phyloP scores from a whole-genome alignment of 2,113 vertebrate species.

The Paedocypris sp. region DNA sequence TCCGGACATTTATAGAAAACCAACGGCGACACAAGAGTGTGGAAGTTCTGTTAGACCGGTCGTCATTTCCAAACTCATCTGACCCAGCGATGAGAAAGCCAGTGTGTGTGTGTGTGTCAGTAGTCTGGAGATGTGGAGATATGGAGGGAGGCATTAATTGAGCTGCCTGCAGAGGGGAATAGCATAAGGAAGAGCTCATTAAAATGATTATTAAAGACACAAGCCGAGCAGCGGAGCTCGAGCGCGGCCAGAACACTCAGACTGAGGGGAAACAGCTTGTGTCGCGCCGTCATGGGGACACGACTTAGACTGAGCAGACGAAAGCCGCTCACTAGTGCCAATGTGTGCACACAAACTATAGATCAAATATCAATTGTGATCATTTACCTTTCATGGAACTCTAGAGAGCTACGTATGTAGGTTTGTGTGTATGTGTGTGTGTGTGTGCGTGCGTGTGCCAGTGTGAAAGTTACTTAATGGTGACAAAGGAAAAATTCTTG shows the following conservation, averaged over 20 bases:
- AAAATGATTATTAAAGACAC: conserved; percentile 69
- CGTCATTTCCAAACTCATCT: conserved; percentile 7
- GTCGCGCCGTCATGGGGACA: conserved; percentile 22
- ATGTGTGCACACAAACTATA: conserved; percentile 1
- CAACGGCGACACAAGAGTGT: not conserved
- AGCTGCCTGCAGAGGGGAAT: conserved; percentile 59
- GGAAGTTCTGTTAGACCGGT: conserved; percentile 14
- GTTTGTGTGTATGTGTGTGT: too few species aligned
- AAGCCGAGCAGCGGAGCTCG: conserved; percentile 45
- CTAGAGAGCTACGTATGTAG: too few species aligned
- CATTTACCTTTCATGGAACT: too few species aligned
- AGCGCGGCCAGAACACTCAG: conserved; percentile 38
- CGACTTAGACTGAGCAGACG: conserved; percentile 12
- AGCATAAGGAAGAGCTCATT: conserved; percentile 61
- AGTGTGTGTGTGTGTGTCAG: conserved; percentile 16
- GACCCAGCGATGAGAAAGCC: not conserved
- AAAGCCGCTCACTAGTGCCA: conserved; percentile 14
- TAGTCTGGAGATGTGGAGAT: conserved; percentile 45
- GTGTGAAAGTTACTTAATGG: too few species aligned
- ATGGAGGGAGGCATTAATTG: conserved; percentile 57
- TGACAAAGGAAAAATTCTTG: too few species aligned
- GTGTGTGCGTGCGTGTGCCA: too few species aligned
- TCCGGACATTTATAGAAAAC: not conserved
- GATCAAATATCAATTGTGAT: conserved; percentile 10
- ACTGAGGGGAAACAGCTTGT: conserved; percentile 24